phyloP scores from a whole-genome alignment of 1,140 invertebrate species.

The Drosophila cardini region DNA sequence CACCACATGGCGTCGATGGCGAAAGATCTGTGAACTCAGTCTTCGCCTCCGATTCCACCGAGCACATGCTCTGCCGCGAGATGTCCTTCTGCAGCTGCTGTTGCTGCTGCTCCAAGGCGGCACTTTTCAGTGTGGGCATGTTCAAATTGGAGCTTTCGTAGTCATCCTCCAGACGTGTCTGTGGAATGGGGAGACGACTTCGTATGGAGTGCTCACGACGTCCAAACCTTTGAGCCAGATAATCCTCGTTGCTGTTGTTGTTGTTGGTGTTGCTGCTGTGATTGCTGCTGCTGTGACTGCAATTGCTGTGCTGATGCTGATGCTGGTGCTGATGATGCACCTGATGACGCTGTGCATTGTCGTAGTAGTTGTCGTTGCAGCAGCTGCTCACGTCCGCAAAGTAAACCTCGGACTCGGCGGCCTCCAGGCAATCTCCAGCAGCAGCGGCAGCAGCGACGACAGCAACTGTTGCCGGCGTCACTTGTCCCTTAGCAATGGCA shows the following conservation, averaged over 20 bases:
- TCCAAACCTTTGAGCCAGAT: slow-evolving; percentile 85
- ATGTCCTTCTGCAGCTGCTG: slow-evolving; percentile 85
- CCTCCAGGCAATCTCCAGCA: slow-evolving; percentile 72
- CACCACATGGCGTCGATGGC: slow-evolving; percentile 77
- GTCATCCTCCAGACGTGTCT: slow-evolving; percentile 83
- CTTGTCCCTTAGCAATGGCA: slow-evolving; percentile 66
- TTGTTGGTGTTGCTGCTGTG: slow-evolving; percentile 57
- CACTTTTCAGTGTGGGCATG: slow-evolving; percentile 59
- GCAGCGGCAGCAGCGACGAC: neutral
- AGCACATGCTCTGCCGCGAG: slow-evolving; percentile 86
- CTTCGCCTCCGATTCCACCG: slow-evolving; percentile 83
- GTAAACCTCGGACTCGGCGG: slow-evolving; percentile 91
- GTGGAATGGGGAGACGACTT: slow-evolving; percentile 86
- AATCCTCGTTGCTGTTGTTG: slow-evolving; percentile 85
- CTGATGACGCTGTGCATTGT: slow-evolving; percentile 71
- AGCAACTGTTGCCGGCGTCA: neutral
- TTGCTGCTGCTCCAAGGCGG: slow-evolving; percentile 63
- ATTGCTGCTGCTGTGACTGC: slow-evolving; percentile 66
- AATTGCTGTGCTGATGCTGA: slow-evolving; percentile 72
- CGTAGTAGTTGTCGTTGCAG: slow-evolving; percentile 87
- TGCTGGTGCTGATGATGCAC: slow-evolving; percentile 64
- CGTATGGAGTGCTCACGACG: slow-evolving; percentile 87
- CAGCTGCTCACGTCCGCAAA: slow-evolving; percentile 95
- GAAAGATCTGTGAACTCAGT: slow-evolving; percentile 84
- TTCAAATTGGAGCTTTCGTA: slow-evolving; percentile 76